phyloP scores from a whole-genome alignment of 2,888 invertebrate species.

The Drosophila longiperda region DNA sequence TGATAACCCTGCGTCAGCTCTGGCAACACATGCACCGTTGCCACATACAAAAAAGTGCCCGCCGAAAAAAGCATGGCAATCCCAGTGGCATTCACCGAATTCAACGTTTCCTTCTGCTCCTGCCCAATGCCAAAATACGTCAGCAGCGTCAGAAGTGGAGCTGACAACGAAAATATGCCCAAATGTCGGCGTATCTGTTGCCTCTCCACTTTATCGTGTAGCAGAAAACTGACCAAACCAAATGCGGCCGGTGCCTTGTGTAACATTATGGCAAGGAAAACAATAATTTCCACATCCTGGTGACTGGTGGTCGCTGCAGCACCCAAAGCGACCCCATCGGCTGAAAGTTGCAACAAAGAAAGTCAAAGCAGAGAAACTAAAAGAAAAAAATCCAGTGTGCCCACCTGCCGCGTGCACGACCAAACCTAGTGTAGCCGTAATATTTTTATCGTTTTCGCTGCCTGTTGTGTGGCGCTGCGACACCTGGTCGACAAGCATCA shows the following conservation, averaged over 20 bases:
- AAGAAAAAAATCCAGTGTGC: background rate
- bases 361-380: background rate
- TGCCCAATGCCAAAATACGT: constrained; percentile 98
- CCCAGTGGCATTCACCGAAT: constrained; percentile 96
- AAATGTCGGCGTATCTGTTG: constrained; percentile 94
- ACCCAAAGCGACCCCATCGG: constrained; percentile 98
- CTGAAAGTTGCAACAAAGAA: constrained; percentile 84
- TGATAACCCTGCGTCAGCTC: constrained; percentile 90
- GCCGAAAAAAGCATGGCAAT: constrained; percentile 99
- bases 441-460: constrained; percentile 88
- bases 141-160: constrained; percentile 94
- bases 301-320: constrained; percentile 98
- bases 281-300: constrained; percentile 98
- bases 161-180: constrained; percentile 95
- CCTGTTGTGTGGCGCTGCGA: constrained; percentile 86
- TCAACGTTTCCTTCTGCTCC: constrained; percentile 95
- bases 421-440: constrained; percentile 97
- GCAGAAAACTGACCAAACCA: constrained; percentile 97
- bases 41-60: constrained; percentile 99
- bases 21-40: constrained; percentile 98
- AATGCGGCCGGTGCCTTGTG: constrained; percentile 99
- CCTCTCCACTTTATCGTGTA: constrained; percentile 97
- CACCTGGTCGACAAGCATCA: constrained; percentile 97
- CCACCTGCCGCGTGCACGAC: constrained; percentile 98
- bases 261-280: constrained; percentile 99